phyloP scores from a whole-genome alignment of 1,140 invertebrate genomes.

The Sarcophaga peregrina region DNA sequence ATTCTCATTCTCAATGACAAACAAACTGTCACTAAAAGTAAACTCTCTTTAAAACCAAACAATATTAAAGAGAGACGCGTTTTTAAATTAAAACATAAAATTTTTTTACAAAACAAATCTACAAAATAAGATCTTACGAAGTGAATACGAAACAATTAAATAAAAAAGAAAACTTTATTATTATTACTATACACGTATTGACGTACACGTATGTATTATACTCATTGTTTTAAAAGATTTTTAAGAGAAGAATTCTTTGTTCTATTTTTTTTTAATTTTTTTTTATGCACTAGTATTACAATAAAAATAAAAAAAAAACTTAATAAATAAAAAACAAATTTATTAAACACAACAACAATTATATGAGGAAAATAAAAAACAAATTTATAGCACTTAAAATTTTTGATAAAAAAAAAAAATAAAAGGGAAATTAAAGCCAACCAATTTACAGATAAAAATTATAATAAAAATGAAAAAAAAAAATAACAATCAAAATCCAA shows the following conservation, averaged over 20 bases:
- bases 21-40: constrained; percentile 4
- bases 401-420: constrained; percentile 6
- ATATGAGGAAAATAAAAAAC: neutral
- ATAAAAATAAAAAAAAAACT: no score
- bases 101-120: constrained; percentile 10
- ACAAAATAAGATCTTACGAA: neutral
- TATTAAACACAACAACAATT: neutral
- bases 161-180: neutral
- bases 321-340: no score
- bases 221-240: neutral
- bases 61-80: neutral
- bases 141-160: neutral
- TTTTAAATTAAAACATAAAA: neutral
- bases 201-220: neutral
- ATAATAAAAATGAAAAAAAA: no score
- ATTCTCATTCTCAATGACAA: neutral
- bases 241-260: neutral
- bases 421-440: neutral
- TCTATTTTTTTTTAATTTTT: neutral
- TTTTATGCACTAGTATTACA: constrained; percentile 18
- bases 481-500: neutral
- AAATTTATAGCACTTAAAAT: constrained; percentile 6
- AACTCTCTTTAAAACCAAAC: constrained; percentile 6
- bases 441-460: neutral
- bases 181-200: no score